Evolutionary conservation across 2,888 invertebrate genomes (phyloP).

Genomic region (Brachylomia viminalis): DNA sequence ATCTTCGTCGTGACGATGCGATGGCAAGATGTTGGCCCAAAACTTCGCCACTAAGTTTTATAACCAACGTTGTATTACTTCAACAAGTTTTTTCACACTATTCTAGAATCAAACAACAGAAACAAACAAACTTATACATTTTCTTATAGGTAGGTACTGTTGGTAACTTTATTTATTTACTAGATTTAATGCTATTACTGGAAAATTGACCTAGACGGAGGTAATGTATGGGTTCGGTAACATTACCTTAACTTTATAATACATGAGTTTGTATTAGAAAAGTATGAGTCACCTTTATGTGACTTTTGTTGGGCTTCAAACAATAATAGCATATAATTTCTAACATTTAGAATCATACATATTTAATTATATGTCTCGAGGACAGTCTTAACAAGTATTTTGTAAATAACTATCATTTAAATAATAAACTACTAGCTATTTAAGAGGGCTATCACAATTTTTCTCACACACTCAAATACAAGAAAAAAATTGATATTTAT

Average conservation of each 20-base stretch:
- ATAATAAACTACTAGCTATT: not conserved
- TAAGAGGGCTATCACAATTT: no score
- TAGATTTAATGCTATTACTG: not conserved
- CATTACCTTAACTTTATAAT: not conserved
- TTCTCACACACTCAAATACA: no score
- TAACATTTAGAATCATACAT: not conserved
- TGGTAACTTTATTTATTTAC: constrained; percentile 11
- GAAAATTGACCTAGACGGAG: constrained; percentile 21
- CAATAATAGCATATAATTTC: not conserved
- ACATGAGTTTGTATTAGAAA: not conserved
- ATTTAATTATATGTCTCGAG: not conserved
- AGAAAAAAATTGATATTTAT: no score
- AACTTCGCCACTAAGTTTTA: no score
- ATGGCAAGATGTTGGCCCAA: no score
- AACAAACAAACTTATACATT: not conserved
- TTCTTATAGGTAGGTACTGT: no score
- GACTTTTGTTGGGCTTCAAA: not conserved
- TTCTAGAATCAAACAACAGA: no score
- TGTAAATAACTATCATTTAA: not conserved
- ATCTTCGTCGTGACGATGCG: no score
- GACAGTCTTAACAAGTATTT: not conserved
- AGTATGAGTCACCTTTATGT: not conserved
- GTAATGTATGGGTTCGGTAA: constrained; percentile 5
- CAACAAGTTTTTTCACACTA: not conserved
- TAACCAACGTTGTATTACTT: not conserved